These are phyloP conservation scores for Ctenicera cuprea DNA, from an alignment of 2,888 invertebrate species.

Conservation along the genomic window DNA sequence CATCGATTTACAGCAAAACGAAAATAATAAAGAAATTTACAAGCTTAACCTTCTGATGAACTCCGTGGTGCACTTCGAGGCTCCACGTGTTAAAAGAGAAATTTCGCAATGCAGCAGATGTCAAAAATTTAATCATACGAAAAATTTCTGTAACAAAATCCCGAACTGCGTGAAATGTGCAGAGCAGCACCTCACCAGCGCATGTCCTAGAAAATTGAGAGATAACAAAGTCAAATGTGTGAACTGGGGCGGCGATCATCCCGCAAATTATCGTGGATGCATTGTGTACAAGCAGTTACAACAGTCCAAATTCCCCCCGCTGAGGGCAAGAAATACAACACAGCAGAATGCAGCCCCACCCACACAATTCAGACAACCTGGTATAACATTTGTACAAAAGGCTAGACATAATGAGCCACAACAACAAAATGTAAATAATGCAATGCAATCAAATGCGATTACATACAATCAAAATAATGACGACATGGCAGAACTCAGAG, in stretches of 20 bases:
- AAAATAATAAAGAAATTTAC: too few relatives aligned
- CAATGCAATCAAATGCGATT: too few relatives aligned
- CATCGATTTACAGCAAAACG: too few relatives aligned
- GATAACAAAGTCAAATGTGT: slow-evolving; percentile 16
- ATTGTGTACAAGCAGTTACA: slow-evolving; percentile 23
- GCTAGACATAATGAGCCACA: too few relatives aligned
- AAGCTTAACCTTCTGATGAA: background rate
- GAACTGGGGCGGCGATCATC: slow-evolving; percentile 1
- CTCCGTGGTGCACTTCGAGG: background rate
- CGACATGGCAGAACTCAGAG: too few relatives aligned
- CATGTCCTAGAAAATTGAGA: slow-evolving; percentile 17
- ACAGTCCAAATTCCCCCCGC: background rate
- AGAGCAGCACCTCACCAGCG: slow-evolving; percentile 12
- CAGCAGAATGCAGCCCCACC: too few relatives aligned
- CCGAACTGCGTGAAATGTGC: slow-evolving; percentile 12
- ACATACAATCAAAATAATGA: too few relatives aligned
- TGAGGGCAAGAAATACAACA: slow-evolving; percentile 2
- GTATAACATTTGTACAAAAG: too few relatives aligned
- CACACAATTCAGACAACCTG: too few relatives aligned
- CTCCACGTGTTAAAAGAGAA: slow-evolving; percentile 9
- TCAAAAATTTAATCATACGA: slow-evolving; percentile 5
- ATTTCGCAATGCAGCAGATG: background rate
- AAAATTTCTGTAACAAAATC: background rate
- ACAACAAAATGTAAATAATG: too few relatives aligned
- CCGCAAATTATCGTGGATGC: slow-evolving; percentile 20